phyloP scores from a whole-genome alignment of 2,113 vertebrate genomes.

The Ceratotherium simum region DNA sequence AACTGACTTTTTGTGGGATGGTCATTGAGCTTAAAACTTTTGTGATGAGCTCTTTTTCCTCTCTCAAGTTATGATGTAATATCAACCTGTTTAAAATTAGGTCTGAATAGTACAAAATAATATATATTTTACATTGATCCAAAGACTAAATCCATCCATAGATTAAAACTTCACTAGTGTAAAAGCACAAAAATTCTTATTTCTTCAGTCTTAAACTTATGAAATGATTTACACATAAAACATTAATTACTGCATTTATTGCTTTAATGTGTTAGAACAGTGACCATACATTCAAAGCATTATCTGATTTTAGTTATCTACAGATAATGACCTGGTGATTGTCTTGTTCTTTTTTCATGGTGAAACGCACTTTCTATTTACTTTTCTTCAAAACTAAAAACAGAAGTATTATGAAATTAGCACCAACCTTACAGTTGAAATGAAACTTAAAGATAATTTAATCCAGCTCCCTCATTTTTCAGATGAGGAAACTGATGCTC shows the following conservation, averaged over 20 bases:
- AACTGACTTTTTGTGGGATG: not conserved
- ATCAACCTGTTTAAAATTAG: slow-evolving; percentile 7
- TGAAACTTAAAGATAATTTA: not conserved
- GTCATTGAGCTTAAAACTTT: not conserved
- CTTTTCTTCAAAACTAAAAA: not conserved
- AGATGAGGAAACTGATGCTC: not conserved
- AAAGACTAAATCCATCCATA: not conserved
- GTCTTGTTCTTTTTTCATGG: not conserved
- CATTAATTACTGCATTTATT: slow-evolving; percentile 2
- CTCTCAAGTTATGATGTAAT: not conserved
- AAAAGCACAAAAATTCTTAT: not conserved
- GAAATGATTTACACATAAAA: slow-evolving; percentile 19
- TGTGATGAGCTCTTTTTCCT: not conserved
- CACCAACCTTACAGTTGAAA: not conserved
- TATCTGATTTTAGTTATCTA: not conserved
- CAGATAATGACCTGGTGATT: not conserved
- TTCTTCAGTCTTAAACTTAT: not conserved
- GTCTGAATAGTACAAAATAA: not conserved
- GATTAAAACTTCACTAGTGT: not conserved
- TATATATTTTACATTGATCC: not conserved
- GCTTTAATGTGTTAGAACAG: not conserved
- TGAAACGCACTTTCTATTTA: not conserved
- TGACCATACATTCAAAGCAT: not conserved
- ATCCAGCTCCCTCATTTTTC: not conserved
- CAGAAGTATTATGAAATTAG: not conserved